A percentile compares a stretch with the other conserved stretches of the same genome.
Evolutionary conservation across 2,113 vertebrate species (phyloP).

Genomic region (Ptyas mucosa): DNA sequence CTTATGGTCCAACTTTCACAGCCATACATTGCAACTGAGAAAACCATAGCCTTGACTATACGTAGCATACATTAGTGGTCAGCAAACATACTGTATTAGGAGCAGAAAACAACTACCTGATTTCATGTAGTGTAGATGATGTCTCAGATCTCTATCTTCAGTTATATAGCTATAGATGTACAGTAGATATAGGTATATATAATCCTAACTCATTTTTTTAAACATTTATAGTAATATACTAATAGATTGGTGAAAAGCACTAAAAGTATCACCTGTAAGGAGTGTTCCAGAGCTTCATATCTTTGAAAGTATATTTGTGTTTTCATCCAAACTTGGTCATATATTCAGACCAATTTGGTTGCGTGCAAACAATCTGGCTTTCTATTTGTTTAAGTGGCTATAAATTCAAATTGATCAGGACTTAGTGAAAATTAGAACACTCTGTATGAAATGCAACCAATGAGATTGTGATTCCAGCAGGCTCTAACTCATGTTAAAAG

Average conservation of each 20-base stretch:
- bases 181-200: neutral
- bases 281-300: conserved; percentile 10
- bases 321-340: conserved; percentile 21
- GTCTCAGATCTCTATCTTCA: neutral
- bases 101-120: neutral
- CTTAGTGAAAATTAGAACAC: conserved; percentile 64
- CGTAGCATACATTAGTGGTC: neutral
- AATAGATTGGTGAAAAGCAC: conserved; percentile 16
- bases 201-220: conserved; percentile 4
- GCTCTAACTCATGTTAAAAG: conserved; percentile 44
- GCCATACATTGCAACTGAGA: too few relatives aligned
- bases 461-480: conserved; percentile 51
- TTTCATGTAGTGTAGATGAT: neutral
- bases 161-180: neutral
- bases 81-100: neutral
- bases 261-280: neutral
- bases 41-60: too few relatives aligned
- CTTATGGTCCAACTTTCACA: too few relatives aligned
- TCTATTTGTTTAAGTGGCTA: conserved; percentile 61
- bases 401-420: conserved; percentile 65
- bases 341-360: conserved; percentile 20
- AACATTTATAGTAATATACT: conserved; percentile 36
- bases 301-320: conserved; percentile 10
- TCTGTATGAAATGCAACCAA: conserved; percentile 32
- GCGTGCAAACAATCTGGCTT: conserved; percentile 30